Base-by-base conservation (phyloP, 2,113 vertebrate genomes). In the Parus major region DNA sequence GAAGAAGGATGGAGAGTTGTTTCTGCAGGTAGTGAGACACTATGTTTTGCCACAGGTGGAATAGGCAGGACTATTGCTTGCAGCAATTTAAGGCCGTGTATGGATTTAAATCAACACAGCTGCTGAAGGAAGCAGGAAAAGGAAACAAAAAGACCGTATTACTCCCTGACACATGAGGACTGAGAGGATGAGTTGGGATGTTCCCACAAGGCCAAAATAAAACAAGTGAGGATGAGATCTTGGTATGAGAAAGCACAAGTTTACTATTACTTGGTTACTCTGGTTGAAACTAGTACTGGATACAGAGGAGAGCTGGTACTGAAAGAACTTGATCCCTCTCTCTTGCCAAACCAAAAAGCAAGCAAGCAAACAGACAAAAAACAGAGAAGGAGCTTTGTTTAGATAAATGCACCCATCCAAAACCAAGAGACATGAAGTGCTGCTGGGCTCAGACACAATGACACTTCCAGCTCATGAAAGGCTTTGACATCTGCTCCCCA, bases 1-100 rank as follows among this genome's bases (percentile, higher is more conserved):
- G 61, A 92, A 87, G 86, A 96, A 92, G 84, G 53, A 93, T 35
- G 63, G 36, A 12, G 25, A 79, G 29, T 65, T 93, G 44, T 89
- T 95, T 89, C 70, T 91, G 70, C 59, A 87, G 78, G 44, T 71
- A 82, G 44, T 42, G 46, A 92, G 33, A 72, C 60, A 46, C 57
- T 89, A 65, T 65, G 44, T 87, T 65, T 53, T 89, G 53, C 57
- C 25, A 35, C 0, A 12, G 41, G 44, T n/a, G 28, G 53, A 31
- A 92, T 70, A 79, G 59, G 50, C 41, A 90, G 36, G 44, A 60
- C 61, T 71, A 52, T 0, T 0, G 80, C 65, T 84, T 47, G 44
- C 6, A 12, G 83, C 63, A 84, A 7, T 79, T 78, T 79, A 84
- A 82, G 61, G 39, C n/a, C 85, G 35, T 4, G 2, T 50, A 24